Evolutionary conservation across 2,888 invertebrate genomes (phyloP).

Genomic region (Limnephilus auricula): DNA sequence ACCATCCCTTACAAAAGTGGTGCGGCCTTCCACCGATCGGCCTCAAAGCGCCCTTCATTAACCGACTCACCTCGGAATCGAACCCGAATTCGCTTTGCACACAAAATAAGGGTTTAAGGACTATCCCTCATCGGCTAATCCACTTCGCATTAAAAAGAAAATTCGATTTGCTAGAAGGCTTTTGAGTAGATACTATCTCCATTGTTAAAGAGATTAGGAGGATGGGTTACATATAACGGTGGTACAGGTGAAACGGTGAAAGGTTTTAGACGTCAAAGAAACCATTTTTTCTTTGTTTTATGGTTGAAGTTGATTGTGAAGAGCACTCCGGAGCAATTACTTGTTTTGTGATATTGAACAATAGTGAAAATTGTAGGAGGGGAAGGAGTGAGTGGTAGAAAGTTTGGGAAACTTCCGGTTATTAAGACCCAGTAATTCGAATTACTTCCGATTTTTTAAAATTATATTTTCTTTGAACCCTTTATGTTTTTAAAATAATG

Average conservation of each 20-base stretch:
- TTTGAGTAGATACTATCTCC: not conserved
- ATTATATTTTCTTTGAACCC: no score
- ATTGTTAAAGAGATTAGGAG: not conserved
- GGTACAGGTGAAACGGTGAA: not conserved
- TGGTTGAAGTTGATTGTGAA: not conserved
- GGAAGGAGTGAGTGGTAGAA: no score
- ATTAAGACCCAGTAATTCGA: no score
- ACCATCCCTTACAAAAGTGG: slow-evolving; percentile 7
- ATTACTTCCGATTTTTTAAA: no score
- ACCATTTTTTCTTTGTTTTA: not conserved
- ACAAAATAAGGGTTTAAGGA: slow-evolving; percentile 9
- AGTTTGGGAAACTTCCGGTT: no score
- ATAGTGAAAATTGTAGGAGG: no score
- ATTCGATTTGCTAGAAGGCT: not conserved
- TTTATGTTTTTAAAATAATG: no score
- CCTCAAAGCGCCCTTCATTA: slow-evolving; percentile 30
- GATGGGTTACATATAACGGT: not conserved
- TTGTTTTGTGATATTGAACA: no score
- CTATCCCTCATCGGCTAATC: slow-evolving; percentile 1
- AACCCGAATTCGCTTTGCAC: slow-evolving; percentile 5
- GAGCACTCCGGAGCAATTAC: no score
- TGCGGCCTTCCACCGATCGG: not conserved
- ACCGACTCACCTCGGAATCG: not conserved
- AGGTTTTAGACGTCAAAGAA: not conserved
- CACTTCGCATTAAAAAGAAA: slow-evolving; percentile 25